A percentile compares a stretch with the other conserved stretches of the same genome.
phyloP scores from a whole-genome alignment of 2,888 invertebrate genomes.

The Odontocolon sp. region DNA sequence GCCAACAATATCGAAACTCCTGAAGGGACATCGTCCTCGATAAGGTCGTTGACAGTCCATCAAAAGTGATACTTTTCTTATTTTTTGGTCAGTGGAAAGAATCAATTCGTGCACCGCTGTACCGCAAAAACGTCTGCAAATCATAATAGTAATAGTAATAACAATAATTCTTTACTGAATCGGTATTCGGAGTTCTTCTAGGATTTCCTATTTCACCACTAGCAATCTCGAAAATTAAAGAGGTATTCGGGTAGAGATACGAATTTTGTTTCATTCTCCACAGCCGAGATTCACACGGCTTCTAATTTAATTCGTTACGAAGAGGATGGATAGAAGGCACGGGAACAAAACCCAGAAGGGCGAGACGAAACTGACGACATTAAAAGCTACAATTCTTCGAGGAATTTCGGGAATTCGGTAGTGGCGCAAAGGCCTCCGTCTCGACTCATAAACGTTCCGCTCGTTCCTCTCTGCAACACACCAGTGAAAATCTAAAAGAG shows the following conservation, averaged over 20 bases:
- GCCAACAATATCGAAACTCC: not conserved
- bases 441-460: slow-evolving; percentile 9
- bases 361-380: slow-evolving; percentile 13
- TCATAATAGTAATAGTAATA: not conserved
- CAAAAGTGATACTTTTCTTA: not conserved
- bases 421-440: not conserved
- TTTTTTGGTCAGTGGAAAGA: not conserved
- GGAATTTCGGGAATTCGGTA: slow-evolving; percentile 22
- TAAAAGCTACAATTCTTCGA: slow-evolving; percentile 22
- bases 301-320: slow-evolving; percentile 44
- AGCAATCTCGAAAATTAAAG: slow-evolving; percentile 19
- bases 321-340: not conserved
- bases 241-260: not conserved
- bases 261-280: not conserved
- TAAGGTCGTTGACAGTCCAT: not conserved
- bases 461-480: slow-evolving; percentile 4
- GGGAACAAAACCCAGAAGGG: slow-evolving; percentile 16
- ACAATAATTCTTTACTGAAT: slow-evolving; percentile 7
- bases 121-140: not conserved
- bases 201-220: not conserved
- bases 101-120: not conserved
- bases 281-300: slow-evolving; percentile 32
- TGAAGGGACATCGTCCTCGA: not conserved
- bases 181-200: slow-evolving; percentile 4
- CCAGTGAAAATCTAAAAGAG: not conserved